Percentiles rank a stretch among this genome's conserved stretches.
phyloP scores from a whole-genome alignment of 2,797 vertebrate species.

The Uromys caudimaculatus region DNA sequence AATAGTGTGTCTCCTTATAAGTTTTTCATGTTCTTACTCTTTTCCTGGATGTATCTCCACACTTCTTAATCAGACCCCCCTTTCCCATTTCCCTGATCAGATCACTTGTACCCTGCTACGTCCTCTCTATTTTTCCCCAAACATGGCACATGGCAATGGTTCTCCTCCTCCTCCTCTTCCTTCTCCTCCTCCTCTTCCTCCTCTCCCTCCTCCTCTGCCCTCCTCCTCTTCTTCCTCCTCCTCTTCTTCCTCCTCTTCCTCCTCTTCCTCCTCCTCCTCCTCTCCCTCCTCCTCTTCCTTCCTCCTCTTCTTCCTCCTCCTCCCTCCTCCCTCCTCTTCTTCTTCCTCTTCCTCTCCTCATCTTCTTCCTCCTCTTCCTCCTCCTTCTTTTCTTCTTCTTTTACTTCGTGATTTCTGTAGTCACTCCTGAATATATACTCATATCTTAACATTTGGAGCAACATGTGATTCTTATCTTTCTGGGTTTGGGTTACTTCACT shows the following conservation, averaged over 20 bases:
- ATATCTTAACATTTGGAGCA: not conserved
- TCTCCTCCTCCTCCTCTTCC: no score
- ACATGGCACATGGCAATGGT: not conserved
- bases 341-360: no score
- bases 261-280: not conserved
- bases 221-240: no score
- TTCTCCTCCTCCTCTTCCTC: no score
- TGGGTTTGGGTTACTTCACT: not conserved
- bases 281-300: no score
- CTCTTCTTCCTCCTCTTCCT: no score
- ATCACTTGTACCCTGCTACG: not conserved
- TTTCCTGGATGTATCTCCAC: not conserved
- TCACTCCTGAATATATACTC: not conserved
- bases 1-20: not conserved
- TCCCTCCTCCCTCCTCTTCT: no score
- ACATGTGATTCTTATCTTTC: not conserved
- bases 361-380: no score
- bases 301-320: no score
- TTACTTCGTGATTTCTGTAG: not conserved
- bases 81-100: not conserved
- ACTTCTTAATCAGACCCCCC: not conserved
- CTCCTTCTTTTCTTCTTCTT: not conserved
- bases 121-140: not conserved
- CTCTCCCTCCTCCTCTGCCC: no score
- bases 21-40: not conserved